Evolutionary conservation across 64 coral and sea anemone genomes (phyloP).

Genomic region (Pocillopora verrucosa): DNA sequence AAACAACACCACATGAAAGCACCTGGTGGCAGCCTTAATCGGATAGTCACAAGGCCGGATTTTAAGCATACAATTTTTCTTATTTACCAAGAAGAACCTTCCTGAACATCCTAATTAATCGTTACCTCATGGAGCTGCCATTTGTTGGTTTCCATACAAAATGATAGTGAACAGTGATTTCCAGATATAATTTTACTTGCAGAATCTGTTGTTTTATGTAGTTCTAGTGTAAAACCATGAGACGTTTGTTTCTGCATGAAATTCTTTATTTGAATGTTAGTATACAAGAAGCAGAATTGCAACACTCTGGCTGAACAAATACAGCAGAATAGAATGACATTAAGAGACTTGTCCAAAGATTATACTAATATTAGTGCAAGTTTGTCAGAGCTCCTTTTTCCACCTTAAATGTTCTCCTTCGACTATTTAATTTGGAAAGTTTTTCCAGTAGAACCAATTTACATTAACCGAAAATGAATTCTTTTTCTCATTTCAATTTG

Average conservation of each 20-base stretch:
- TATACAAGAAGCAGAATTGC: neutral
- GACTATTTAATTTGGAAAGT: no score
- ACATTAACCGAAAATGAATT: no score
- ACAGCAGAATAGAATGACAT: neutral
- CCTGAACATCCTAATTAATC: no score
- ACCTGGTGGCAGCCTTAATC: neutral
- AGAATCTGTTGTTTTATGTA: neutral
- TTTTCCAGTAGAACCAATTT: no score
- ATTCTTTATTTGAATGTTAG: neutral
- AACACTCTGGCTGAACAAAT: neutral
- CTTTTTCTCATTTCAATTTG: no score
- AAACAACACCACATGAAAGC: neutral
- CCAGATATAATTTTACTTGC: neutral
- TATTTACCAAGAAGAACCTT: no score
- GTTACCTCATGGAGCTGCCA: no score
- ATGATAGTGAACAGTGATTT: no score
- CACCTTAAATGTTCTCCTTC: no score
- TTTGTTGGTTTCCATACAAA: no score
- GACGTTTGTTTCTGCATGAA: neutral
- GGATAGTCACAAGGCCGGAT: neutral
- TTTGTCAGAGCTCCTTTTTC: neutral
- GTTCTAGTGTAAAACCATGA: neutral
- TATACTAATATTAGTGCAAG: neutral
- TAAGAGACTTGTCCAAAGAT: neutral
- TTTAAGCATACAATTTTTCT: no score